These are phyloP conservation scores for Axea sp. DNA, from an alignment of 2,888 invertebrate genomes.

Conservation along the genomic window DNA sequence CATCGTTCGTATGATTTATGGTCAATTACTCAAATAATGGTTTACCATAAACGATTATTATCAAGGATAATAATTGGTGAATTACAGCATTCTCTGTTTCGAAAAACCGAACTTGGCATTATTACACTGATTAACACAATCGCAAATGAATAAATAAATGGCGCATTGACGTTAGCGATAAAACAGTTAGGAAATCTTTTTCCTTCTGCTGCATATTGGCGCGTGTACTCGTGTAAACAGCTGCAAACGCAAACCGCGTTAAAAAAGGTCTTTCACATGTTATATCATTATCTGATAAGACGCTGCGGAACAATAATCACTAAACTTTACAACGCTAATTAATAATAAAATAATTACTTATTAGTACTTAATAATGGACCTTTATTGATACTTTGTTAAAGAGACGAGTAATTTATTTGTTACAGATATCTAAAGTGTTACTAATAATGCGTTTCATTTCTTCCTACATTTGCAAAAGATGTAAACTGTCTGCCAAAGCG, in stretches of 20 bases:
- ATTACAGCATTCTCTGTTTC: too few relatives aligned
- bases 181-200: conserved; percentile 10
- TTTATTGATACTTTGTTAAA: conserved; percentile 1
- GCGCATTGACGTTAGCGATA: background rate
- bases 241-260: too few relatives aligned
- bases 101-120: background rate
- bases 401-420: conserved; percentile 18
- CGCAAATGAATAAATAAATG: background rate
- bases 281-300: conserved; percentile 38
- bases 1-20: conserved; percentile 13
- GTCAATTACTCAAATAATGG: conserved; percentile 9
- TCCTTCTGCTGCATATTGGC: background rate
- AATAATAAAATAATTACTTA: conserved; percentile 31
- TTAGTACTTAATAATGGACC: too few relatives aligned
- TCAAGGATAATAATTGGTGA: background rate
- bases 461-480: background rate
- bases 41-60: background rate
- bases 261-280: conserved; percentile 32
- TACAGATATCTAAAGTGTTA: conserved; percentile 15
- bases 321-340: conserved; percentile 14
- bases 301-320: conserved; percentile 10
- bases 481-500: conserved; percentile 6
- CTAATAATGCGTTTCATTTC: conserved; percentile 13
- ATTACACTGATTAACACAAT: background rate
- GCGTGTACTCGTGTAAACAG: background rate